A percentile compares a stretch with the other conserved stretches of the same genome.
phyloP scores from a whole-genome alignment of 2,797 vertebrate genomes.

The Lithobates sylvaticus region DNA sequence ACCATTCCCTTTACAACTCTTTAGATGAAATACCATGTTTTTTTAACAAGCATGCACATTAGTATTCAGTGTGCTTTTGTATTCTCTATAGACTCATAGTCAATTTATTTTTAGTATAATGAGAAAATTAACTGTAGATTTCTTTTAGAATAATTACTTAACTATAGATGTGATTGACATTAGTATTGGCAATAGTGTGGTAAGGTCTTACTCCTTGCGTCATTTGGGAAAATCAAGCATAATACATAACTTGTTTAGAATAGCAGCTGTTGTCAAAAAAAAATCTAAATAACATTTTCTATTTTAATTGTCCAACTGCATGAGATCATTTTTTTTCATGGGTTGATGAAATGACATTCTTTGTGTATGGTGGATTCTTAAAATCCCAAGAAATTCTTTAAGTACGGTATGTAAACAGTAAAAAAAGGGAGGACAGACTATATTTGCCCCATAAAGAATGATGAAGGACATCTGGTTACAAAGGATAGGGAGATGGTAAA shows the following conservation, averaged over 20 bases:
- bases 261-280: background rate
- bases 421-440: too few relatives aligned
- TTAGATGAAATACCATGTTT: constrained; percentile 45
- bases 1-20: constrained; percentile 42
- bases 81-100: constrained; percentile 27
- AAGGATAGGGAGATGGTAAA: too few relatives aligned
- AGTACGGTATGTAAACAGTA: too few relatives aligned
- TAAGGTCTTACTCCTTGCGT: background rate
- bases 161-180: constrained; percentile 6
- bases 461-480: too few relatives aligned
- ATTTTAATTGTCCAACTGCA: background rate
- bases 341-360: background rate
- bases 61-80: constrained; percentile 33
- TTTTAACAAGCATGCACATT: constrained; percentile 45
- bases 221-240: background rate
- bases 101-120: constrained; percentile 49
- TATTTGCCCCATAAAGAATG: too few relatives aligned
- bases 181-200: background rate
- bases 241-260: background rate
- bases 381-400: too few relatives aligned
- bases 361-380: background rate
- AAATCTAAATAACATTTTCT: too few relatives aligned
- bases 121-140: constrained; percentile 30
- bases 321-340: background rate
- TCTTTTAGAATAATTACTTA: constrained; percentile 1